Evolutionary conservation across 2,113 vertebrate genomes (phyloP).

Genomic region (Clupea harengus): DNA sequence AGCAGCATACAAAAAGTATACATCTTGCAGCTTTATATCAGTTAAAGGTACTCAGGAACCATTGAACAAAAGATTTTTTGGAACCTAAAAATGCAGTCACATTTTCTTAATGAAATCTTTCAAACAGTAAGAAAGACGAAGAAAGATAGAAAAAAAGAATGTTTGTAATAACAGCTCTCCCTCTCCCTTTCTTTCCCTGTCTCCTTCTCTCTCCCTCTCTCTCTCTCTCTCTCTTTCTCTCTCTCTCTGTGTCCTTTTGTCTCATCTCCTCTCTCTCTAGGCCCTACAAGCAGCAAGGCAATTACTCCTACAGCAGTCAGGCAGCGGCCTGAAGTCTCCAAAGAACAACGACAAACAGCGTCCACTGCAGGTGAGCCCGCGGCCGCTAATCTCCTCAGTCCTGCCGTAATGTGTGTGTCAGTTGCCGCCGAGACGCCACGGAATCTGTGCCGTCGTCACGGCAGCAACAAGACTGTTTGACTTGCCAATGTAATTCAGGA

Average conservation of each 20-base stretch:
- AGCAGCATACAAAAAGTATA: conserved; percentile 72
- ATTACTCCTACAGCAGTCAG: conserved; percentile 98
- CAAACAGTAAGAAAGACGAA: conserved; percentile 5
- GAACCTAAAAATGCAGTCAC: background rate
- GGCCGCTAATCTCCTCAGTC: conserved; percentile 71
- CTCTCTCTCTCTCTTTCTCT: background rate
- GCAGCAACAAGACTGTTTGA: conserved; percentile 65
- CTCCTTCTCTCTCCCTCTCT: conserved; percentile 31
- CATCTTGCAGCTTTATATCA: conserved; percentile 43
- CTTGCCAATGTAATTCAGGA: conserved; percentile 68
- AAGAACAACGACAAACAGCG: conserved; percentile 99
- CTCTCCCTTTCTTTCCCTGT: conserved; percentile 53
- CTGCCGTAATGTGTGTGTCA: conserved; percentile 68
- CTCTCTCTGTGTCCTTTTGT: conserved; percentile 46
- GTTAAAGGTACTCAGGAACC: conserved; percentile 24
- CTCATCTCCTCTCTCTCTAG: conserved; percentile 67
- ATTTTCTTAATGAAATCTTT: background rate
- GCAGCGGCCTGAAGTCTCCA: conserved; percentile 98
- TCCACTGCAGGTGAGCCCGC: conserved; percentile 92
- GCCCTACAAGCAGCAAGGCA: conserved; percentile 97
- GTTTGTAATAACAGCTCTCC: conserved; percentile 30
- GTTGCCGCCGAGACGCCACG: background rate
- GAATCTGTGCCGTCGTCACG: background rate
- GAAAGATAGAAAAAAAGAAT: conserved; percentile 26
- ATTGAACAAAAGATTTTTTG: background rate